These are phyloP conservation scores for Platycnemis pennipes DNA, from an alignment of 2,888 invertebrate genomes.

Conservation along the genomic window DNA sequence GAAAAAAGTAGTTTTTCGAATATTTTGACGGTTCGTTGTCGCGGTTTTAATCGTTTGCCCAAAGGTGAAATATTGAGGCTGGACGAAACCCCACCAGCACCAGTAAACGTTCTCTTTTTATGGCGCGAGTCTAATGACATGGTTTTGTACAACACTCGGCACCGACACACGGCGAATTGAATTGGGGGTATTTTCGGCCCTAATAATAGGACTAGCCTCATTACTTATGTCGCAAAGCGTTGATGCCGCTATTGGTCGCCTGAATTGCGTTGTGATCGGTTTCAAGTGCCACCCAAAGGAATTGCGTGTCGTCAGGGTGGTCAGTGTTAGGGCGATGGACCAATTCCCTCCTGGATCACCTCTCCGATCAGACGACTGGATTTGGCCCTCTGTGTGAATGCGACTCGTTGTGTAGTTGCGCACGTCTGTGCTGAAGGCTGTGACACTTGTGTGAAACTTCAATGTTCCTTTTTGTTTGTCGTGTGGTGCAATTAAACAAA, in stretches of 20 bases:
- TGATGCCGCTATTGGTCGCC: neutral
- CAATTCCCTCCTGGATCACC: neutral
- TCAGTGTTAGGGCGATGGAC: neutral
- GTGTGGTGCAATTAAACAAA: neutral
- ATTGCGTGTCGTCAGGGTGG: neutral
- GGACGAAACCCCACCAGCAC: neutral
- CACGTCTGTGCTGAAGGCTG: neutral
- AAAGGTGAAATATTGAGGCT: no score
- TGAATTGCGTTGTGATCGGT: neutral
- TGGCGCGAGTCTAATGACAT: neutral
- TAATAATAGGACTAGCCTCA: conserved; percentile 6
- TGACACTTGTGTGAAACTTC: neutral
- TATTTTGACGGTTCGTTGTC: no score
- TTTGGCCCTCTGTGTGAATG: neutral
- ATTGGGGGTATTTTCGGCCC: neutral
- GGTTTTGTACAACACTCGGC: neutral
- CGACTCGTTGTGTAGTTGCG: neutral
- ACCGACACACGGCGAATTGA: neutral
- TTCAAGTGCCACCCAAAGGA: neutral
- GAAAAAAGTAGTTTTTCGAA: no score
- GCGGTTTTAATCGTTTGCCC: no score
- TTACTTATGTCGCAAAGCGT: conserved; percentile 26
- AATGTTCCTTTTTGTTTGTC: neutral
- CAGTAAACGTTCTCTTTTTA: neutral
- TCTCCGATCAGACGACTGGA: neutral